phyloP scores from a whole-genome alignment of 2,113 vertebrate species.

The Peromyscus leucopus region DNA sequence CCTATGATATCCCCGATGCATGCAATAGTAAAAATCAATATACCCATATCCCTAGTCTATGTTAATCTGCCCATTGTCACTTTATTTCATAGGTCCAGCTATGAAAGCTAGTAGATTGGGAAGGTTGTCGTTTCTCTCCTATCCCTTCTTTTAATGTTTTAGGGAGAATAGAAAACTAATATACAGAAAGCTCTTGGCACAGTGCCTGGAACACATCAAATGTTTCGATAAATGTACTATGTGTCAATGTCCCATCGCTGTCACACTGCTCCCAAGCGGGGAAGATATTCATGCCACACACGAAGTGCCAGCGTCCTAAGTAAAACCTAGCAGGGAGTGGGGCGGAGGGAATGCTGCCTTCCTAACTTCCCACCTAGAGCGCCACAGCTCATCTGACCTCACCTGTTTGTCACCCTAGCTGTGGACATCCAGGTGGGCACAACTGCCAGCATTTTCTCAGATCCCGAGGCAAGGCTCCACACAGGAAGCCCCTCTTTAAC shows the following conservation, averaged over 20 bases:
- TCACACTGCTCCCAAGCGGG: neutral
- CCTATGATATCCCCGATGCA: neutral
- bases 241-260: neutral
- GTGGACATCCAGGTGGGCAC: rapidly evolving
- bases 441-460: neutral
- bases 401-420: neutral
- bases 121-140: neutral
- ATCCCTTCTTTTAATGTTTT: neutral
- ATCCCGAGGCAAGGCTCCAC: neutral
- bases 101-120: neutral
- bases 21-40: neutral
- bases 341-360: neutral
- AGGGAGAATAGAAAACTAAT: neutral
- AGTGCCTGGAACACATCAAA: neutral
- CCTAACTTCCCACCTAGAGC: neutral
- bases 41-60: neutral
- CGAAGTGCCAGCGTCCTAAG: neutral
- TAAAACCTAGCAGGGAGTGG: neutral
- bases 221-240: neutral
- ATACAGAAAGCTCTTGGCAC: neutral
- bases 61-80: neutral
- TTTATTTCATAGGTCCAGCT: neutral
- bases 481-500: neutral
- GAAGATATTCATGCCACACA: neutral
- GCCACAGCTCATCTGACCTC: neutral